Conservation (phyloP, 2,113 vertebrate species). For the Cinclus mexicanus region DNA sequence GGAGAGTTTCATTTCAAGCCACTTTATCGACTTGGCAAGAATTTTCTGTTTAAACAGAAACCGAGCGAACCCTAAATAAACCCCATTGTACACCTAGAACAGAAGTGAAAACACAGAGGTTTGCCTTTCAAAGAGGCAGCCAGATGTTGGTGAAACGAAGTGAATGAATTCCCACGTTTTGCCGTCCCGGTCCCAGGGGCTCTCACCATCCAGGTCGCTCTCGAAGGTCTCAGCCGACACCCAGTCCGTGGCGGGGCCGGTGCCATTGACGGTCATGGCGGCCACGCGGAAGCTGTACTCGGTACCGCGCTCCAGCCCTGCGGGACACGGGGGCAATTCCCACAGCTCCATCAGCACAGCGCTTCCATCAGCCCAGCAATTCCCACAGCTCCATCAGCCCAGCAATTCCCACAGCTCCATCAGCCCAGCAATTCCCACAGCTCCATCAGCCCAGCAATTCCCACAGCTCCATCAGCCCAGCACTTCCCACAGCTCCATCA, state of each 20-base stretch:
- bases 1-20: neutral
- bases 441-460: too few species aligned
- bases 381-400: neutral
- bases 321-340: neutral
- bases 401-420: too few species aligned
- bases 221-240: conserved; percentile 90
- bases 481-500: neutral
- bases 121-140: neutral
- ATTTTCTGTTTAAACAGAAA: neutral
- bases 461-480: neutral
- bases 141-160: fast-evolving
- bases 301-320: conserved; percentile 91
- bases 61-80: neutral
- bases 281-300: conserved; percentile 94
- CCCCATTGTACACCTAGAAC: neutral
- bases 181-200: fast-evolving
- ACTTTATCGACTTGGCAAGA: neutral
- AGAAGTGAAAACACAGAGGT: neutral
- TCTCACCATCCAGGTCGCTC: conserved; percentile 85
- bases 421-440: too few species aligned
- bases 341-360: neutral
- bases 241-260: conserved; percentile 92
- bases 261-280: conserved; percentile 90
- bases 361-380: neutral
- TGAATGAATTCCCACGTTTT: fast-evolving